These are phyloP conservation scores for Spermophilus dauricus DNA, from an alignment of 2,113 vertebrate species.

Conservation along the genomic window DNA sequence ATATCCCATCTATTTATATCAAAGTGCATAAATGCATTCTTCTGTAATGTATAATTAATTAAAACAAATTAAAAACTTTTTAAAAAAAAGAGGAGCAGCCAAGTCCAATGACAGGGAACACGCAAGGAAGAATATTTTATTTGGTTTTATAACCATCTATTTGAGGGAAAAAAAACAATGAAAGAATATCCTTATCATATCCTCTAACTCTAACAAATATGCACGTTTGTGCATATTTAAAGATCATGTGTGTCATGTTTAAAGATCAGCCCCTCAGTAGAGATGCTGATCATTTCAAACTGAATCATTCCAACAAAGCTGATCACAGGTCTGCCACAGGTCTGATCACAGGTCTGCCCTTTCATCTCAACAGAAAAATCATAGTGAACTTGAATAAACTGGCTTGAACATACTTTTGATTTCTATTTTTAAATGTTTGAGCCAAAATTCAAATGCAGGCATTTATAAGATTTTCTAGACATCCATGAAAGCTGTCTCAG, in stretches of 20 bases:
- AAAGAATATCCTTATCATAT: conserved; percentile 15
- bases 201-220: not conserved
- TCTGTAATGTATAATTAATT: too few relatives aligned
- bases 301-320: not conserved
- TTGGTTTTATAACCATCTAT: too few relatives aligned
- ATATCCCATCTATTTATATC: too few relatives aligned
- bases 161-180: not conserved
- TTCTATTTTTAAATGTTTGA: not conserved
- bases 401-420: not conserved
- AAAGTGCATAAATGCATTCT: too few relatives aligned
- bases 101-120: too few relatives aligned
- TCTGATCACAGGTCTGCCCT: not conserved
- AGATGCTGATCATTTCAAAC: not conserved
- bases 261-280: not conserved
- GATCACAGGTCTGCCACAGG: not conserved
- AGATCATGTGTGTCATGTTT: not conserved
- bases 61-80: too few relatives aligned
- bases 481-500: not conserved
- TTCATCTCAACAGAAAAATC: not conserved
- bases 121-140: too few relatives aligned
- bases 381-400: not conserved
- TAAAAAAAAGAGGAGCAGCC: too few relatives aligned
- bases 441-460: not conserved
- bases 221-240: not conserved
- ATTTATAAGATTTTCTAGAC: not conserved